Evolutionary conservation across 2,797 vertebrate genomes (phyloP).

Genomic region (Perodicticus potto): DNA sequence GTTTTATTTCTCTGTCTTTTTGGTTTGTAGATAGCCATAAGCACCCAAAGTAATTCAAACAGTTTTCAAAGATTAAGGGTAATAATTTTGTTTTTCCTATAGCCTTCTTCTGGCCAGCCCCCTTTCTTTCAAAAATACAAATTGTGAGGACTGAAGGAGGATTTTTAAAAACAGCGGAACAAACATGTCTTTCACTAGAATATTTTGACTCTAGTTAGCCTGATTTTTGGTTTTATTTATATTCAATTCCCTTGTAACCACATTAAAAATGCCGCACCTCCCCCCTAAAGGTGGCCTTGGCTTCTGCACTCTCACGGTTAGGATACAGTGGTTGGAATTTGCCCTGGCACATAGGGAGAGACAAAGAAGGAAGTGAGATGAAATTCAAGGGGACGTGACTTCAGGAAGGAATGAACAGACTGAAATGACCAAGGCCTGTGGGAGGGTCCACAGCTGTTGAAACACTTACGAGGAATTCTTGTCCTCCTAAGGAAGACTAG

Average conservation of each 20-base stretch:
- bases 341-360: not conserved
- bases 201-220: not conserved
- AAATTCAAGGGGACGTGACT: not conserved
- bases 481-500: not conserved
- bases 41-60: not conserved
- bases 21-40: not conserved
- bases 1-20: not conserved
- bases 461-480: not conserved
- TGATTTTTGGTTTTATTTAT: not conserved
- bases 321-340: not conserved
- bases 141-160: not conserved
- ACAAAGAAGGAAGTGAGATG: not conserved
- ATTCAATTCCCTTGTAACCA: not conserved
- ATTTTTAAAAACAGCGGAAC: not conserved
- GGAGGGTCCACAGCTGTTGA: not conserved
- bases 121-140: not conserved
- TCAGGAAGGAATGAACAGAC: not conserved
- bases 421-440: not conserved
- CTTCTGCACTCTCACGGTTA: not conserved
- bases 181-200: not conserved
- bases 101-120: not conserved
- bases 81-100: not conserved
- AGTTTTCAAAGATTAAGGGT: not conserved
- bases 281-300: not conserved
- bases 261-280: not conserved